Evolutionary conservation across 1,140 invertebrate species (phyloP), one percentile per base, ranked within the genome.

Genomic region (Tetranychus urticae): DNA sequence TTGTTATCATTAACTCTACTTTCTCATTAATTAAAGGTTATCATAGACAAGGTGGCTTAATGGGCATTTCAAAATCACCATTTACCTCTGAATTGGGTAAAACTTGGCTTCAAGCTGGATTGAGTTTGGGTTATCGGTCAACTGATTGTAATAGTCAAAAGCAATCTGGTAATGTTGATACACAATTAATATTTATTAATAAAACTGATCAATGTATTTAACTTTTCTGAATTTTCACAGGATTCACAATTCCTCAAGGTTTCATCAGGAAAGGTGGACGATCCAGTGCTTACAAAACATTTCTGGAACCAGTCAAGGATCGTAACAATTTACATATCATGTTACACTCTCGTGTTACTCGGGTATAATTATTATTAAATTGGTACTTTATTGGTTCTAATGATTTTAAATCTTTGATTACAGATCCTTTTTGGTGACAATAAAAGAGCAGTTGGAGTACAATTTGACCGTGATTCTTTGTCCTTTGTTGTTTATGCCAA

Each of bases 251-350:
- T 34, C 66, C 82, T 1, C 92, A 89, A 74, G 90, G 83, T 8
- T 93, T 87, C 0, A 84, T 86, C 58, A 77, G 83, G 60, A 84
- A 84, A 13, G 90, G 90, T 0, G 83, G 82, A 37, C 76, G 92
- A 1, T 94, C 90, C 70, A 90, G 85, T 13, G 86, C 88, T 0
- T 80, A 85, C 0, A 88, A 88, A 71, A 89, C 86, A 0, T 96
- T 94, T 66, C 72, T 97, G 0, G 72, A 85, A 62, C 88, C 91
- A 0, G 81, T 82, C 0, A 76, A 85, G 45, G 73, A 85, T 3
- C 74, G 90, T 1, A 77, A 77, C 36, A 97, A 96, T 69, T 74
- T 97, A 0, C 83, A 90, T 68, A 80, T 93, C 82, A 88, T 54
- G 88, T 84, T 0, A 90, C 83, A 1, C 82, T 80, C 72, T 0